Conservation (phyloP, 2,888 invertebrate genomes). For the Aelia acuminata region DNA sequence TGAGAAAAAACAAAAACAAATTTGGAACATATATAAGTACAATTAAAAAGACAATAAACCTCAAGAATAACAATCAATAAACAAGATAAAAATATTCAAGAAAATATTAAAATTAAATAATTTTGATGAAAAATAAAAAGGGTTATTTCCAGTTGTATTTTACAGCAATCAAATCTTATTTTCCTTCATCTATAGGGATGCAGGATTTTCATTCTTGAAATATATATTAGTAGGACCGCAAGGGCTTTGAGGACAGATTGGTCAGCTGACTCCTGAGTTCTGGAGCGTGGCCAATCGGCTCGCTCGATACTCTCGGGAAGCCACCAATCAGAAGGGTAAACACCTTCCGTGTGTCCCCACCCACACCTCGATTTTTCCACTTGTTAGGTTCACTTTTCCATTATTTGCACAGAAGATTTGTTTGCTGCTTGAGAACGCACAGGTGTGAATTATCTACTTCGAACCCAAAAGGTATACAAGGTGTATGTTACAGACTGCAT, state of each 20-base stretch:
- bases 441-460: neutral
- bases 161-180: too few species aligned
- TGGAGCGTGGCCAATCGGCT: constrained; percentile 41
- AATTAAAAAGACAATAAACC: too few species aligned
- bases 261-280: constrained; percentile 24
- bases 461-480: neutral
- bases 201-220: neutral
- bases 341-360: constrained; percentile 20
- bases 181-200: neutral
- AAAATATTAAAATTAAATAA: too few species aligned
- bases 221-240: neutral
- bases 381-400: neutral
- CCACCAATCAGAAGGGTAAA: constrained; percentile 40
- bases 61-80: too few species aligned
- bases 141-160: too few species aligned
- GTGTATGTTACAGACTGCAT: neutral
- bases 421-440: neutral
- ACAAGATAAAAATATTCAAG: too few species aligned
- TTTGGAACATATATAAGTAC: too few species aligned
- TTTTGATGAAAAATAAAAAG: too few species aligned
- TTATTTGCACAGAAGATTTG: constrained; percentile 1
- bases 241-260: neutral
- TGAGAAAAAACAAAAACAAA: too few species aligned
- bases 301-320: constrained; percentile 27
- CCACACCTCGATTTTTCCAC: neutral